Evolutionary conservation across 2,113 vertebrate species (phyloP), one percentile per base, ranked within the genome.

Genomic region (Brachypteracias leptosomus): DNA sequence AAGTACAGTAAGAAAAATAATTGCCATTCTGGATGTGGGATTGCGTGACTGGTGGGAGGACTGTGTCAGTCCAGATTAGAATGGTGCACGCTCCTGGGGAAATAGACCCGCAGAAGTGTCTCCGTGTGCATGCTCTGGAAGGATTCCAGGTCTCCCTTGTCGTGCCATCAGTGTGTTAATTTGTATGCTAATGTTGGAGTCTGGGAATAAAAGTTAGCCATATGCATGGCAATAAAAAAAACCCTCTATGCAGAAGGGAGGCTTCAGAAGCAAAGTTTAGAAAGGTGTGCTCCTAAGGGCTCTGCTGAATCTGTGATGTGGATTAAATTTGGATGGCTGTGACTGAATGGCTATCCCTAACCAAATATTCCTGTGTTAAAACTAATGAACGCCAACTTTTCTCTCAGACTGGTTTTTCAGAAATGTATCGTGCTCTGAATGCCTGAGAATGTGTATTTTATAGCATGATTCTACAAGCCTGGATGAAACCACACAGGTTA

Each of bases 71-170:
- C 54, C 21, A 72, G 1, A 82, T 78, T 61, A 82, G 57, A 76
- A 12, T 9, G 36, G 44, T 76, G 58, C 36, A 82, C 36, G 72
- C 49, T 95, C 59, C 31, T 67, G 36, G 66, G 55, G 58, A 93
- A 79, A 49, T 20, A n/a, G 51, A 65, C 36, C 55, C 79, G 61
- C 54, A 61, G 88, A 61, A 68, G 29, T 73, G 33, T 57, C 59
- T 82, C 20, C 0, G 0, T 38, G 35, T 73, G 51, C 49, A 10
- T 1, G 0, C 24, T 40, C 24, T 11, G 10, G n/a, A 63, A 73
- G 59, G 72, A 58, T 86, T 86, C 90, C 42, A 36, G 35, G 26
- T 78, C 52, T 89, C 38, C 15, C 3, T 14, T 91, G 62, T 55
- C 6, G 1, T 57, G 38, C 81, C 52, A 26, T 89, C 33, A 35